phyloP scores from a whole-genome alignment of 2,888 invertebrate genomes.

The Acleris laterana region DNA sequence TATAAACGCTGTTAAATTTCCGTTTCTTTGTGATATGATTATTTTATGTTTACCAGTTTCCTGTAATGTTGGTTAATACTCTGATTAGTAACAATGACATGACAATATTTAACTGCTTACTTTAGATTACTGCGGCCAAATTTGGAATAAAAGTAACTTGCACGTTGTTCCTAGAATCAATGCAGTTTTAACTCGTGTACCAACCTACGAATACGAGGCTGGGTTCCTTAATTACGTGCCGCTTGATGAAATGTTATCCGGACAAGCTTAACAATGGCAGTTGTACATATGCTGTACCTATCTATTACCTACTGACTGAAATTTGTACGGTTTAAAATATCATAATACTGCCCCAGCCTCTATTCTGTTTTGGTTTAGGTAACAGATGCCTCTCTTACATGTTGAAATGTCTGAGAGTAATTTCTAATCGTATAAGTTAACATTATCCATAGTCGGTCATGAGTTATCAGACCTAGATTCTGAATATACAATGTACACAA shows the following conservation, averaged over 20 bases:
- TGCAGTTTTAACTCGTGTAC: slow-evolving; percentile 39
- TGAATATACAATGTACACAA: slow-evolving; percentile 27
- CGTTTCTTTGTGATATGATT: slow-evolving; percentile 63
- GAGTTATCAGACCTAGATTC: slow-evolving; percentile 1
- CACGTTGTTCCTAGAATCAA: slow-evolving; percentile 25
- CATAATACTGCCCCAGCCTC: too few species aligned
- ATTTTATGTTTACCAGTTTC: slow-evolving; percentile 40
- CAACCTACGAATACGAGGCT: slow-evolving; percentile 43
- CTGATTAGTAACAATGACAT: slow-evolving; percentile 35
- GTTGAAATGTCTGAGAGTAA: too few species aligned
- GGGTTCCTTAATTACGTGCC: slow-evolving; percentile 38
- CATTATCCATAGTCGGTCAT: slow-evolving; percentile 2
- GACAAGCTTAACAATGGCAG: slow-evolving; percentile 34
- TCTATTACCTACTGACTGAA: too few species aligned
- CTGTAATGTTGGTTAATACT: slow-evolving; percentile 26
- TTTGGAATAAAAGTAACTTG: slow-evolving; percentile 17
- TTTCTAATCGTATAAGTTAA: not conserved
- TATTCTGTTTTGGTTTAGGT: too few species aligned
- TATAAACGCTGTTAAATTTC: slow-evolving; percentile 50
- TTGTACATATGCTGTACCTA: not conserved
- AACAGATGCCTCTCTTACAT: too few species aligned
- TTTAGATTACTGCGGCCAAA: slow-evolving; percentile 35
- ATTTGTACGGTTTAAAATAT: too few species aligned
- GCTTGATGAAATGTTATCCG: too few species aligned
- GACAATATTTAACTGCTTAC: slow-evolving; percentile 37